phyloP scores from a whole-genome alignment of 1,140 invertebrate species.

The Babylonia areolata region DNA sequence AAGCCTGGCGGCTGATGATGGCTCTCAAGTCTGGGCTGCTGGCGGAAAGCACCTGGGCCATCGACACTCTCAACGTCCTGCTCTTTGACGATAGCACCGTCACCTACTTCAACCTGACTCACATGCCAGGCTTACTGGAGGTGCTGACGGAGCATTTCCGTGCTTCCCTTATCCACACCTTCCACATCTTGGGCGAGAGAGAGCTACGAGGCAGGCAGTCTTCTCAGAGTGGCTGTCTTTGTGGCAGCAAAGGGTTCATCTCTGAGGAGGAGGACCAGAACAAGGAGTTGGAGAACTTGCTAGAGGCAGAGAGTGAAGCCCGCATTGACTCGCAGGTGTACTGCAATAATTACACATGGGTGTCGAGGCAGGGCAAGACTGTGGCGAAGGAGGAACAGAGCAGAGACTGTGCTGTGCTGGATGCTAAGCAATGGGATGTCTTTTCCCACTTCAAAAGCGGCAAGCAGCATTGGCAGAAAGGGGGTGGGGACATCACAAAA shows the following conservation, averaged over 20 bases:
- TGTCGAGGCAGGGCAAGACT: conserved; percentile 85
- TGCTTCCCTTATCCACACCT: conserved; percentile 92
- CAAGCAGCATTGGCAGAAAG: conserved; percentile 75
- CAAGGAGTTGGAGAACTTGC: conserved; percentile 43
- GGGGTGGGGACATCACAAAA: conserved; percentile 80
- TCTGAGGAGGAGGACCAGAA: conserved; percentile 51
- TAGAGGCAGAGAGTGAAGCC: not conserved
- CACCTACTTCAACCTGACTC: conserved; percentile 92
- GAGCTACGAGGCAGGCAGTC: conserved; percentile 62
- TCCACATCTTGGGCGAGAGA: conserved; percentile 78
- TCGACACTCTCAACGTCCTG: conserved; percentile 78
- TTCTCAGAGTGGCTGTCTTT: not conserved
- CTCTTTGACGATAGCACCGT: conserved; percentile 86
- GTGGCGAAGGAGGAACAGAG: conserved; percentile 82
- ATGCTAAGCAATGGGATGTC: conserved; percentile 84
- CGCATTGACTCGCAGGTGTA: conserved; percentile 17
- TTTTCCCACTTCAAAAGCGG: conserved; percentile 73
- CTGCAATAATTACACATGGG: conserved; percentile 84
- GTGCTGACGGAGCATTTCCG: conserved; percentile 94
- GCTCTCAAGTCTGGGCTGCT: conserved; percentile 96
- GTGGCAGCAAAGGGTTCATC: not conserved
- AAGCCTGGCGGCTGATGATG: conserved; percentile 99
- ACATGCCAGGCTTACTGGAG: conserved; percentile 94
- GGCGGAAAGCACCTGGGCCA: conserved; percentile 96
- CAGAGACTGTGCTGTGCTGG: conserved; percentile 86